Base-by-base conservation (phyloP, 2,888 invertebrate species). In the Dicyrtoma fusca region DNA sequence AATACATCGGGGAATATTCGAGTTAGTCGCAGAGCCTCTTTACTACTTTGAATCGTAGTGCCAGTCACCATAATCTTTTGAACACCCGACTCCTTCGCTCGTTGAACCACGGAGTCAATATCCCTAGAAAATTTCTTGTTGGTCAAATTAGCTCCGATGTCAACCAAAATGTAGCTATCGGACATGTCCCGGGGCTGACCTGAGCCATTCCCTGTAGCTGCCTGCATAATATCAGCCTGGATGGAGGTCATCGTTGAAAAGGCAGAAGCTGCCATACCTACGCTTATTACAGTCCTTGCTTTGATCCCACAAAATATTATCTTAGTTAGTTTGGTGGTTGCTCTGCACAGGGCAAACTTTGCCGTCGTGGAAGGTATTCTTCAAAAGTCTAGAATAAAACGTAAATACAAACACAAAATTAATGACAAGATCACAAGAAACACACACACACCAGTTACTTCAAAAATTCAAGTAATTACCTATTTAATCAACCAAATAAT, bases 31-130 rank as follows among this genome's bases (percentile, higher is more conserved):
- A 95, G 85, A 69, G 94, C 94, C 86, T 95, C 95, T 85, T 94
- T 94, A 83, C 94, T 94, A 72, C 90, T 90, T 84, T 91, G 90
- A 72, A 95, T 90, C 79, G 94, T 94, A 77, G 92, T 93, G 63
- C 95, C 95, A 70, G 93, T 94, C 74, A 95, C 95, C 90, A 95
- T 93, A 75, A 95, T 92, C 85, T 95, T 95, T 84, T 93, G 92
- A 82, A 96, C 94, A 81, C 95, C 93, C 85, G 95, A 90, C 87
- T 95, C 94, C 87, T 92, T 92, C 79, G 95, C 94, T 85, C 95
- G 88, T 85, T 94, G 91, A 76, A 96, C 88, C 10, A 95, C 95
- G 74, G 92, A 91, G 85, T 95, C 95, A 83, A 95, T 87, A 87
- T 96, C 95, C 84, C 94, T 89, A 83, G 90, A 89, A 85, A 92